These are phyloP conservation scores for Otocyon megalotis DNA, from an alignment of 2,113 vertebrate species.

Conservation along the genomic window DNA sequence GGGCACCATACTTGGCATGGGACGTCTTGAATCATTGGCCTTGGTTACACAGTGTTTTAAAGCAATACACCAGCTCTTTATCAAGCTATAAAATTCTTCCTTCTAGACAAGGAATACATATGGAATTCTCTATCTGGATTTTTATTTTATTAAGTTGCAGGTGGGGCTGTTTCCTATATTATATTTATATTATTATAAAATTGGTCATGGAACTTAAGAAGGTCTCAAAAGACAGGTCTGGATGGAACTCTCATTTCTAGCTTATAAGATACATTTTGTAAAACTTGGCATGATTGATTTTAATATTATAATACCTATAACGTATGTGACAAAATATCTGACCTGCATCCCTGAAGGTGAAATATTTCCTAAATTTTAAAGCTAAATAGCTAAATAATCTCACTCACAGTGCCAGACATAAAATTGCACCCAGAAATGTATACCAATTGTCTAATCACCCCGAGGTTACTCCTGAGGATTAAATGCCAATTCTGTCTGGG, in stretches of 20 bases:
- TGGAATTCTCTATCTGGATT: conserved; percentile 68
- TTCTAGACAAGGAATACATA: conserved; percentile 46
- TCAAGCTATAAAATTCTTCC: conserved; percentile 62
- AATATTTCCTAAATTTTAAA: conserved; percentile 70
- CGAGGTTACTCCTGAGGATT: conserved; percentile 45
- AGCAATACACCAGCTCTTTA: conserved; percentile 63
- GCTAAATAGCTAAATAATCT: conserved; percentile 56
- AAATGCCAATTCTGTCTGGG: conserved; percentile 43
- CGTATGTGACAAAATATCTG: conserved; percentile 51
- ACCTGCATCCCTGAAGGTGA: conserved; percentile 61
- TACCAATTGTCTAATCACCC: conserved; percentile 61
- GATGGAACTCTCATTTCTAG: neutral
- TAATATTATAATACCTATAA: conserved; percentile 49
- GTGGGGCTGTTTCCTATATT: neutral
- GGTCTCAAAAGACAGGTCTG: neutral
- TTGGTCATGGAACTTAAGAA: conserved; percentile 26
- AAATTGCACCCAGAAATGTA: conserved; percentile 71
- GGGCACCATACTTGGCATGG: conserved; percentile 25
- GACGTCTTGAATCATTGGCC: conserved; percentile 69
- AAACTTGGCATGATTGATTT: neutral
- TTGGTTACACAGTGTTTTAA: conserved; percentile 62
- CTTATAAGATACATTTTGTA: conserved; percentile 16
- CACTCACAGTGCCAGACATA: conserved; percentile 49
- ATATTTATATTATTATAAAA: conserved; percentile 52
- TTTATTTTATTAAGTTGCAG: conserved; percentile 47